These are phyloP conservation scores for Tadarida brasiliensis DNA, from an alignment of 2,797 vertebrate species.

Conservation along the genomic window DNA sequence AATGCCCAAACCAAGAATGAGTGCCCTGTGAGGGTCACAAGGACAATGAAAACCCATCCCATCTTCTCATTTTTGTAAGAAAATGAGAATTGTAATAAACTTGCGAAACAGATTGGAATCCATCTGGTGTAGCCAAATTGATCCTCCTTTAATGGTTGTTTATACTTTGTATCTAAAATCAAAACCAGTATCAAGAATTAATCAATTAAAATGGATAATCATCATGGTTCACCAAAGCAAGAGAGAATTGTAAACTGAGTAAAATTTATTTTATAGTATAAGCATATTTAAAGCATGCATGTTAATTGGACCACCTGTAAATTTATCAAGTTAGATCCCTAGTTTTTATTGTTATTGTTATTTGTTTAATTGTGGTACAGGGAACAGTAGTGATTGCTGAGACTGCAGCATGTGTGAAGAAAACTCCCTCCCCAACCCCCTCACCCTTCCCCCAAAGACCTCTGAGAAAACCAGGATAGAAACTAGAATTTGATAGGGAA, in stretches of 20 bases:
- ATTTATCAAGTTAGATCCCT: slow-evolving; percentile 48
- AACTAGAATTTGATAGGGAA: background rate
- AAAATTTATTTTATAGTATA: slow-evolving; percentile 73
- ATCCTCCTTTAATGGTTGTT: slow-evolving; percentile 81
- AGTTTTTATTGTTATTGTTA: slow-evolving; percentile 7
- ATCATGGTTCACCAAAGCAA: slow-evolving; percentile 46
- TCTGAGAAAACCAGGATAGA: background rate
- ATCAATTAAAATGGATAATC: slow-evolving; percentile 79
- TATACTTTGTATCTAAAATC: slow-evolving; percentile 76
- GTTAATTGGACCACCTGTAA: slow-evolving; percentile 65
- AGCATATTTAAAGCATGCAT: slow-evolving; percentile 52
- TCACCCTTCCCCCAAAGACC: too few species aligned
- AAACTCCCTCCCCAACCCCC: background rate
- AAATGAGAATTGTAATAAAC: slow-evolving; percentile 75
- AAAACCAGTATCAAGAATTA: slow-evolving; percentile 74
- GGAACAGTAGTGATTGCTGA: background rate
- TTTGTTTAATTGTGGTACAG: slow-evolving; percentile 29
- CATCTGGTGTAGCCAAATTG: slow-evolving; percentile 80
- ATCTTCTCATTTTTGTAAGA: slow-evolving; percentile 68
- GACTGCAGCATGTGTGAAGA: background rate
- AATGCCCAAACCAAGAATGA: background rate
- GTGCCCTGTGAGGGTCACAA: background rate
- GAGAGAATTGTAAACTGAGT: slow-evolving; percentile 63
- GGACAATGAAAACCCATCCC: slow-evolving; percentile 13
- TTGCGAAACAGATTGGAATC: slow-evolving; percentile 80